A percentile compares a stretch with the other conserved stretches of the same genome.
Evolutionary conservation across 35 echinoderm and acorn worm genomes (phyloP).

Genomic region (Acanthaster planci): DNA sequence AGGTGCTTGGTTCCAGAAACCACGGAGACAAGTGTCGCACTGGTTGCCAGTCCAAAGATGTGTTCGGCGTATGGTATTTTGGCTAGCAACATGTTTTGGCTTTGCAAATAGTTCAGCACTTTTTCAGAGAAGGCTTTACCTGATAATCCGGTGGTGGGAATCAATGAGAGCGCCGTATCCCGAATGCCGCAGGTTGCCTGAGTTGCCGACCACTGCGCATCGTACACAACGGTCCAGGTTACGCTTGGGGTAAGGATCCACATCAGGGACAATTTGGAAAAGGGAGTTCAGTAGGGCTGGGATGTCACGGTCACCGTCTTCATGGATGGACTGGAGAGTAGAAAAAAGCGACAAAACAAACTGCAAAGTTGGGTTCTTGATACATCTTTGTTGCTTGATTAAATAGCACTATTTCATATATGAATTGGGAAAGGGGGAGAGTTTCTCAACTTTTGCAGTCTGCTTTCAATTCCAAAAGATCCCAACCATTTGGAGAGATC

Average conservation of each 20-base stretch:
- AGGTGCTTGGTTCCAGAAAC: too few species aligned
- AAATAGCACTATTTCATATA: too few species aligned
- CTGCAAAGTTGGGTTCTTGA: too few species aligned
- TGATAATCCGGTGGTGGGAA: slow-evolving; percentile 55
- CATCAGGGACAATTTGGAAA: slow-evolving; percentile 53
- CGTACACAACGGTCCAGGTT: slow-evolving; percentile 30
- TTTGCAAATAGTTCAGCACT: not conserved
- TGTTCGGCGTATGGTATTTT: too few species aligned
- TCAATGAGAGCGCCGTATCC: slow-evolving; percentile 71
- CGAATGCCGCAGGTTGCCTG: slow-evolving; percentile 67
- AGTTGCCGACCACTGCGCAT: slow-evolving; percentile 91
- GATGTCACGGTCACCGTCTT: slow-evolving; percentile 16
- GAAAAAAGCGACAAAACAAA: not conserved
- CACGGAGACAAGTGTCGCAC: too few species aligned
- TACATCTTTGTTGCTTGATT: too few species aligned
- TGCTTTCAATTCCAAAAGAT: too few species aligned
- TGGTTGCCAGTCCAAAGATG: too few species aligned
- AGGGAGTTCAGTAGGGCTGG: slow-evolving; percentile 29
- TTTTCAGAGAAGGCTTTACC: slow-evolving; percentile 40
- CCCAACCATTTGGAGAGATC: too few species aligned
- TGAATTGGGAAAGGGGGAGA: too few species aligned
- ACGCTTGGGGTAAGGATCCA: slow-evolving; percentile 14
- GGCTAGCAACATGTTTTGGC: too few species aligned
- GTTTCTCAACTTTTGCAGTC: too few species aligned
- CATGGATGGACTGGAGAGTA: slow-evolving; percentile 34